Base-by-base conservation (phyloP, 2,888 invertebrate genomes). In the Dicycla oo region DNA sequence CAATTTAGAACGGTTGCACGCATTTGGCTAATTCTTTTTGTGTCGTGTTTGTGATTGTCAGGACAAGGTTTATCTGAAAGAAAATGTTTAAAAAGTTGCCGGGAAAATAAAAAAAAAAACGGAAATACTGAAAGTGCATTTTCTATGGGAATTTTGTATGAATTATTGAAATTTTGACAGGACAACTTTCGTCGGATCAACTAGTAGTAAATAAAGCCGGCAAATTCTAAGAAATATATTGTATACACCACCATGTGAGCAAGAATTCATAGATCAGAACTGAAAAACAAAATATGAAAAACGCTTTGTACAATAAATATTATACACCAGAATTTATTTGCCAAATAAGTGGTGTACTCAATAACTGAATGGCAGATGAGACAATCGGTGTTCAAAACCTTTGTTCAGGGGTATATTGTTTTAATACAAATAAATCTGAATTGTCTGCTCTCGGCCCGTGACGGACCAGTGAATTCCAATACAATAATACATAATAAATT, bases 401-500 rank as follows among this genome's bases (percentile, higher is more conserved):
- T 86, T 83, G 87, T 85, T 69, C 77, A 38, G 63, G 43, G 57
- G 63, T 74, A 85, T 85, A 83, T 85, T 85, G 87, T 85, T 86
- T 83, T 78, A 80, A 81, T 65, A 78, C 81, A 85, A 85, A 85
- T 84, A 81, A 86, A 85, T 85, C 79, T 43, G 80, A 43, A 63
- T 54, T 54, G 62, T 75, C 47, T 62, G 73, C 77, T 61, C 58
- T 66, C 66, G 57, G 65, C 72, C 64, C 62, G 72, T 76, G 75
- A 83, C 80, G 83, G 75, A 75, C 83, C 75, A 79, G 47, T 81
- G 83, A 62, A 38, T 80, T 51, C 65, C 70, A 62, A 76, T 61
- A 81, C 79, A 85, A 75, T 81, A 82, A 82, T 79, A 85, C 83
- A 83, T 78, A 78, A 81, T 83, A 81, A 85, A 85, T 85, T 69